Conservation (phyloP, 2,113 vertebrate genomes). For the Apus apus region DNA sequence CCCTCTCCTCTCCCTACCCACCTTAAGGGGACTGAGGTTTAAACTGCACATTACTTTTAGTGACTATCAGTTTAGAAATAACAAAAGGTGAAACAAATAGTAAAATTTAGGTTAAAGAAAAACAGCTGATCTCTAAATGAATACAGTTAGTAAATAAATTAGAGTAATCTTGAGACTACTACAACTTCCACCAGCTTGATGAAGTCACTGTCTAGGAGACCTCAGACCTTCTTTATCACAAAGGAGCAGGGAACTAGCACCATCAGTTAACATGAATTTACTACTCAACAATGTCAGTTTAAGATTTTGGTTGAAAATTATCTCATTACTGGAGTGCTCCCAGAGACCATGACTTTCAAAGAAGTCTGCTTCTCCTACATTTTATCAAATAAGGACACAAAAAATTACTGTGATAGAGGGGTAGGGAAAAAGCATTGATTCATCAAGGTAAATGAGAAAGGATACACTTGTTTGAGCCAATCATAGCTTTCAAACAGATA, state of each 20-base stretch:
- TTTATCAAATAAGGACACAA: neutral
- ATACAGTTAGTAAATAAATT: neutral
- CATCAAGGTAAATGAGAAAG: neutral
- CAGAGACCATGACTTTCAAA: neutral
- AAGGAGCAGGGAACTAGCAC: neutral
- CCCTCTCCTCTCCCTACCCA: fast-evolving
- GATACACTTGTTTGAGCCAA: fast-evolving
- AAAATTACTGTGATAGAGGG: neutral
- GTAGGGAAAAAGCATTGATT: fast-evolving
- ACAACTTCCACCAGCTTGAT: neutral
- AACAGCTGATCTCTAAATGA: neutral
- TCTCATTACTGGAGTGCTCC: neutral
- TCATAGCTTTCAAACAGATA: neutral
- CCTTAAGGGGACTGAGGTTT: neutral
- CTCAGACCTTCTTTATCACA: neutral
- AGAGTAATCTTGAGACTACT: neutral
- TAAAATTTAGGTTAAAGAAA: neutral
- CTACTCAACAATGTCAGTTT: neutral
- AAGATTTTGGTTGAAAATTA: neutral
- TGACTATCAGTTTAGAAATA: neutral
- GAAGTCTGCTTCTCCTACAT: neutral
- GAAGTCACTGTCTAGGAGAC: neutral
- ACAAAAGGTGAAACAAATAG: neutral
- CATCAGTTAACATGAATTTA: neutral
- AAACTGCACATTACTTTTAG: neutral